These are phyloP conservation scores for Palythoa grandiflora DNA, from an alignment of 92 coral and sea anemone species.

Conservation along the genomic window DNA sequence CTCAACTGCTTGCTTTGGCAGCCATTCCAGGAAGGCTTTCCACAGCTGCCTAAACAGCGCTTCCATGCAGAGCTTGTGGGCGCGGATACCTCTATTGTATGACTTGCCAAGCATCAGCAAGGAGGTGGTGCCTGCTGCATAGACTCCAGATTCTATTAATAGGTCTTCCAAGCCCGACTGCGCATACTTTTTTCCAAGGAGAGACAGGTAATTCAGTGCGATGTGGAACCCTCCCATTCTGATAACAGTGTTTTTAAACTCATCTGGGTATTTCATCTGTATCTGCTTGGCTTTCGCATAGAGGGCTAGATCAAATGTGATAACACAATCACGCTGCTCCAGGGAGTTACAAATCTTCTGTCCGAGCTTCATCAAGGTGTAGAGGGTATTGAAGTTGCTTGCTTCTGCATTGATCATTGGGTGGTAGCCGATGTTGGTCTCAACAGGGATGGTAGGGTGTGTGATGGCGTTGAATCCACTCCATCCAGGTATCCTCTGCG, in stretches of 20 bases:
- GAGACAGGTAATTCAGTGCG: too few species aligned
- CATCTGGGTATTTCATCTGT: constrained; percentile 59
- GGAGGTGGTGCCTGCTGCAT: constrained; percentile 64
- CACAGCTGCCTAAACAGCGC: constrained; percentile 57
- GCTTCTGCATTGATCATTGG: constrained; percentile 67
- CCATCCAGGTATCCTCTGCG: constrained; percentile 41
- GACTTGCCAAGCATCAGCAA: constrained; percentile 67
- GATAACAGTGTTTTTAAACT: constrained; percentile 61
- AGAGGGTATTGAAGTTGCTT: constrained; percentile 62
- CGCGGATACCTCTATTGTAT: constrained; percentile 52
- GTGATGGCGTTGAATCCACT: constrained; percentile 59
- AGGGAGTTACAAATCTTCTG: constrained; percentile 54
- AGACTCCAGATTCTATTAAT: constrained; percentile 67
- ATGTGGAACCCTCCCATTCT: constrained; percentile 49
- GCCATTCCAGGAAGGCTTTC: constrained; percentile 34
- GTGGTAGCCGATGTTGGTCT: constrained; percentile 59
- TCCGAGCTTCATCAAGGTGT: constrained; percentile 62
- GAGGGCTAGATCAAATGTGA: constrained; percentile 69
- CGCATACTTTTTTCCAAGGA: constrained; percentile 49
- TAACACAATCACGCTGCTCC: constrained; percentile 16
- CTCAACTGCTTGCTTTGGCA: constrained; percentile 2
- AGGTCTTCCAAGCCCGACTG: constrained; percentile 72
- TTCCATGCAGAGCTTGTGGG: constrained; percentile 64
- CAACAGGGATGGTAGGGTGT: too few species aligned
- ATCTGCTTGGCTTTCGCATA: constrained; percentile 69